Base-by-base conservation (phyloP, 2,113 vertebrate genomes). In the Glareola pratincola region DNA sequence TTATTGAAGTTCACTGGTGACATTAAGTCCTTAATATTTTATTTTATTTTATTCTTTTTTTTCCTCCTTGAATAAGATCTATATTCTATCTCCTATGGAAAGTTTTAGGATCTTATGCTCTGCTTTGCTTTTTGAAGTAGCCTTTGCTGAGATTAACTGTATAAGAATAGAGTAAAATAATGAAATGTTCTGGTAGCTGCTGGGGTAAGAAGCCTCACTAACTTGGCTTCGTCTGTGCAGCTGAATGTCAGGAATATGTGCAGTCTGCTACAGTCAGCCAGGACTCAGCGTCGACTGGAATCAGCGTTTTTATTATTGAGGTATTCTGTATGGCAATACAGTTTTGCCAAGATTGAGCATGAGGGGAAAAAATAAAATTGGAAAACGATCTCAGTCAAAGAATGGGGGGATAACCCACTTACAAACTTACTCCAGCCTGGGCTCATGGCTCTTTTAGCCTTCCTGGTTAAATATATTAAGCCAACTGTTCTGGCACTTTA, bases 391-490 rank as follows among this genome's bases (percentile, higher is more conserved):
- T 23, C 21, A 23, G 17, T 41, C 68, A 56, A 79, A 59, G 26
- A 56, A 53, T 17, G 29, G 20, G 24, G 16, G 69, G 21, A 37
- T 51, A 47, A 69, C 30, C 34, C 85, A 32, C 43, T 88, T 54
- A 63, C 21, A 27, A 88, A 50, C 50, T 88, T 68, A 62, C 13
- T 45, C 72, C 79, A 94, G 60, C 23, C 34, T 66, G 29, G 39
- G 76, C 34, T 90, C 34, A 0, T 11, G 32, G 45, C 9, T 20
- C 90, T 74, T 88, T 90, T 68, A 82, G 77, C 39, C 16, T 54
- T 96, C 47, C 64, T 91, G 79, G 74, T 94, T 96, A 95, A 94
- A 91, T 85, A 69, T 59, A 85, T 91, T 72, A 68, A 89, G 47
- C 36, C 85, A 96, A 64, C 23, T 86, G 74, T 74, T 84, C 90